Conservation (phyloP, 2,888 invertebrate genomes). For the Hesperia comma region DNA sequence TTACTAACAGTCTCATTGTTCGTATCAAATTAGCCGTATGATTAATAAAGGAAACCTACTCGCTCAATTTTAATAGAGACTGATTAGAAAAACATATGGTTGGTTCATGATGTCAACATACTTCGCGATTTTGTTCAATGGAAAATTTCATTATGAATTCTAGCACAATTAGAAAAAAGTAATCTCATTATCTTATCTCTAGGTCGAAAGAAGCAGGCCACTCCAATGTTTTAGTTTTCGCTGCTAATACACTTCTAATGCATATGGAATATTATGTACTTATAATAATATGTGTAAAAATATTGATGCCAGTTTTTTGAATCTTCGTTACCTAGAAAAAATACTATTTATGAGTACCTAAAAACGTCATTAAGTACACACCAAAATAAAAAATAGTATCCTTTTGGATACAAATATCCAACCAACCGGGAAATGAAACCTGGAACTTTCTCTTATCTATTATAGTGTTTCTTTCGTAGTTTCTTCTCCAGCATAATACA, state of each 20-base stretch:
- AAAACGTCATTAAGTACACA: too few relatives aligned
- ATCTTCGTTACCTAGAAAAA: too few relatives aligned
- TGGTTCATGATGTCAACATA: not conserved
- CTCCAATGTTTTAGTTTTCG: constrained; percentile 14
- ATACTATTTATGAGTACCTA: too few relatives aligned
- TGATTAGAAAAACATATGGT: constrained; percentile 8
- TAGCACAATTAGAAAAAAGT: constrained; percentile 20
- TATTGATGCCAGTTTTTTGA: too few relatives aligned
- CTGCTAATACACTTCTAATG: constrained; percentile 6
- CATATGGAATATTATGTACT: too few relatives aligned
- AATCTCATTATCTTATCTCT: constrained; percentile 26
- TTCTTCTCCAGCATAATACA: too few relatives aligned
- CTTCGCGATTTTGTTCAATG: constrained; percentile 17
- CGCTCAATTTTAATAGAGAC: constrained; percentile 51
- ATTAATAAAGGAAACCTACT: constrained; percentile 72
- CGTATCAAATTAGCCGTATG: constrained; percentile 71
- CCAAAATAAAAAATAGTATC: too few relatives aligned
- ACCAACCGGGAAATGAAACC: too few relatives aligned
- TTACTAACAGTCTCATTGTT: constrained; percentile 55
- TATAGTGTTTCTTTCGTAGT: too few relatives aligned
- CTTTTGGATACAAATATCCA: too few relatives aligned
- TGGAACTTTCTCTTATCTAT: too few relatives aligned
- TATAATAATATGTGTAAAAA: too few relatives aligned
- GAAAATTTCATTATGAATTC: constrained; percentile 51
- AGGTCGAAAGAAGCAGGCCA: constrained; percentile 16